Conservation (phyloP, 1,140 invertebrate genomes). For the Uloborus diversus region DNA sequence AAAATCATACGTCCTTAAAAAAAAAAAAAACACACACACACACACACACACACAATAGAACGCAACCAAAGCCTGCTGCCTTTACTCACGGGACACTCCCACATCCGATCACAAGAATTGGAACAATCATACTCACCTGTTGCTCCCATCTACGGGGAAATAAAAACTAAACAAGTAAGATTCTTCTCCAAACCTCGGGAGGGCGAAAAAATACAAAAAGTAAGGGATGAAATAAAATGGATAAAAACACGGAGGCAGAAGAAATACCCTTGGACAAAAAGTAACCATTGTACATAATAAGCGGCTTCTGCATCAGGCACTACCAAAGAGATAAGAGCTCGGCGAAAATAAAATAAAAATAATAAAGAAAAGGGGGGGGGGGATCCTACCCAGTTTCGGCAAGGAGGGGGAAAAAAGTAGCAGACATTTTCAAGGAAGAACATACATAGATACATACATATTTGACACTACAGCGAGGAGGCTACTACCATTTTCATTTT, state of each 20-base stretch:
- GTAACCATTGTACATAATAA: conserved; percentile 21
- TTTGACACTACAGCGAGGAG: conserved; percentile 14
- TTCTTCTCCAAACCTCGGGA: no score
- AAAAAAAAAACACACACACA: no score
- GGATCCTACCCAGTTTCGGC: neutral
- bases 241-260: neutral
- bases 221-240: neutral
- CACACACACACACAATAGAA: no score
- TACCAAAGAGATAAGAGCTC: conserved; percentile 10
- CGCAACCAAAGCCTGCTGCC: no score
- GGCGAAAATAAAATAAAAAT: conserved; percentile 29
- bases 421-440: conserved; percentile 15
- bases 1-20: no score
- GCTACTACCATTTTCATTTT: conserved; percentile 4
- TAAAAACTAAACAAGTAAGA: conserved; percentile 28
- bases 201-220: neutral
- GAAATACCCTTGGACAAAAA: neutral
- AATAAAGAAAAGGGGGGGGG: conserved; percentile 18
- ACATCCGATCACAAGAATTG: no score
- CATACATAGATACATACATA: neutral
- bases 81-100: no score
- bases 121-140: no score
- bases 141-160: conserved; percentile 12
- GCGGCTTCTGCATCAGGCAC: conserved; percentile 16
- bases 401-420: neutral